These are phyloP conservation scores for Osmoderma eremita DNA, from an alignment of 2,888 invertebrate species.

Conservation along the genomic window DNA sequence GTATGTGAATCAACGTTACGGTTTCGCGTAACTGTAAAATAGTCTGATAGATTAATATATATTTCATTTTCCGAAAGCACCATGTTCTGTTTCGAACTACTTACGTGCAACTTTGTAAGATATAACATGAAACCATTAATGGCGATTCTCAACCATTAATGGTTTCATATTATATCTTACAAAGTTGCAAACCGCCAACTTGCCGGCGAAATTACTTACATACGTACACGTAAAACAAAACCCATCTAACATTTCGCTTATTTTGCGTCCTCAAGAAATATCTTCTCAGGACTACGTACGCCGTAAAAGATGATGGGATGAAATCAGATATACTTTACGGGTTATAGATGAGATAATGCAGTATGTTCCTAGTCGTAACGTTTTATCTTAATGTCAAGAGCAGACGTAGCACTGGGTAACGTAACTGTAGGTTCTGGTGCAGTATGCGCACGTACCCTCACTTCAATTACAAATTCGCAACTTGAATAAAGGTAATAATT, in stretches of 20 bases:
- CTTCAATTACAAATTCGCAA: no score
- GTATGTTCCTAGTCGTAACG: no score
- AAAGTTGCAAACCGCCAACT: slow-evolving; percentile 4
- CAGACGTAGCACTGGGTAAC: no score
- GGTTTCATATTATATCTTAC: no score
- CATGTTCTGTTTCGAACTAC: not conserved
- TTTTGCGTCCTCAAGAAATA: not conserved
- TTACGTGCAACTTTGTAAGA: not conserved
- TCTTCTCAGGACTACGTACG: not conserved
- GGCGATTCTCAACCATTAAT: no score
- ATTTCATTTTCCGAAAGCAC: not conserved
- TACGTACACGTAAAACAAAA: slow-evolving; percentile 8
- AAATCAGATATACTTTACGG: no score
- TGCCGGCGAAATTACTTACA: slow-evolving; percentile 1
- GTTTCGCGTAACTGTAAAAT: slow-evolving; percentile 16
- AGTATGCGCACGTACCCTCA: no score
- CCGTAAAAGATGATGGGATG: slow-evolving; percentile 14
- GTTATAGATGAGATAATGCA: no score
- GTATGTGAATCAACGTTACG: not conserved
- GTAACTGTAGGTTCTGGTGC: no score
- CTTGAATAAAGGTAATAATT: no score
- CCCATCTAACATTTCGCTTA: not conserved
- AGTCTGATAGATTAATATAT: slow-evolving; percentile 2
- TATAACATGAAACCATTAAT: no score
- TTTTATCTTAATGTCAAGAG: no score